Conservation (phyloP, 1,140 invertebrate genomes). For the Drosophila nannoptera region DNA sequence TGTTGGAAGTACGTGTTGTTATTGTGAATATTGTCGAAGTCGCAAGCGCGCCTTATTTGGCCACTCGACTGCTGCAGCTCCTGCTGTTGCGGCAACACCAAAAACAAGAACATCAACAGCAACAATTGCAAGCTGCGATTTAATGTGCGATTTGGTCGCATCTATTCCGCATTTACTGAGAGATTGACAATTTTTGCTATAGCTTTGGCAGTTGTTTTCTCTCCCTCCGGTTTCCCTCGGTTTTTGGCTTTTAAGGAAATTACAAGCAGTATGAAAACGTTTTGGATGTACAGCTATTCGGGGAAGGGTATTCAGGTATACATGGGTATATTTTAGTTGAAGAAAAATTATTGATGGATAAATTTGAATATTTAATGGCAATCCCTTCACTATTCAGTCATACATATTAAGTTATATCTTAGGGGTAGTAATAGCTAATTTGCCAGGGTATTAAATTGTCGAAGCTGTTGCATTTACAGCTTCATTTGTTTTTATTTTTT, state of each 20-base stretch:
- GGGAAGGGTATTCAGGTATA: background rate
- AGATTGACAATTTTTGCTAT: conserved; percentile 39
- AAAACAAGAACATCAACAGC: background rate
- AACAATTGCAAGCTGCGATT: conserved; percentile 15
- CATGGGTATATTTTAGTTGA: too few species aligned
- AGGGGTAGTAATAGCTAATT: too few species aligned
- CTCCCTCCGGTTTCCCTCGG: conserved; percentile 29
- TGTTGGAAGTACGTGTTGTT: conserved; percentile 21
- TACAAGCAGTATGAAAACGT: conserved; percentile 16
- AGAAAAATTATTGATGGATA: too few species aligned
- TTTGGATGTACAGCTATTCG: background rate
- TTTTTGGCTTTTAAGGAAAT: conserved; percentile 55
- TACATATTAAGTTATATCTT: too few species aligned
- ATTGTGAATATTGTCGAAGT: conserved; percentile 10
- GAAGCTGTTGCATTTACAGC: background rate
- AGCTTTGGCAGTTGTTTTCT: conserved; percentile 24
- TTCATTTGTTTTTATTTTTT: conserved; percentile 14
- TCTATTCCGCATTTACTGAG: conserved; percentile 39
- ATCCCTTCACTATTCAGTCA: too few species aligned
- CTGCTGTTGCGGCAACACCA: conserved; percentile 20
- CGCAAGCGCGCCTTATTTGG: conserved; percentile 32
- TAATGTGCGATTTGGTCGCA: conserved; percentile 34
- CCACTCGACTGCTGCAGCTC: conserved; percentile 6
- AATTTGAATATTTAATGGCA: too few species aligned
- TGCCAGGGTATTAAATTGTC: background rate